These are phyloP conservation scores for Sciurus niger DNA, from an alignment of 2,113 vertebrate species.

Conservation along the genomic window DNA sequence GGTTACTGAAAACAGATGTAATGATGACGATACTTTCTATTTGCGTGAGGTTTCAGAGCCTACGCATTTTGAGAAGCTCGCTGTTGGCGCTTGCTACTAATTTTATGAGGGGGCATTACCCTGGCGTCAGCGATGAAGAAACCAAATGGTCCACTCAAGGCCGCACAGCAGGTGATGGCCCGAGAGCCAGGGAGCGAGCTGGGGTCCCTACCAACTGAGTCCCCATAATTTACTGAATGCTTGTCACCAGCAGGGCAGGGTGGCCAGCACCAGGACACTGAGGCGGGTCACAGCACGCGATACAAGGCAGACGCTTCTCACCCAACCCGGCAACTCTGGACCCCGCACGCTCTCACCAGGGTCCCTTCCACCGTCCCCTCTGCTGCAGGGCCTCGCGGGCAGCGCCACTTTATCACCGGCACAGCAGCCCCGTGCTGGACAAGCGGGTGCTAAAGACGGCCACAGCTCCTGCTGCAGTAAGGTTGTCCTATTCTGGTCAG, in stretches of 20 bases:
- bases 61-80: neutral
- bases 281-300: neutral
- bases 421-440: neutral
- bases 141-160: neutral
- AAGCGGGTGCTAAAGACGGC: neutral
- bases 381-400: neutral
- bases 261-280: neutral
- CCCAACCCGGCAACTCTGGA: accelerated
- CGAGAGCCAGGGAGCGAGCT: neutral
- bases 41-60: accelerated
- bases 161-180: neutral
- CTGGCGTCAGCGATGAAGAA: neutral
- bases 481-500: neutral
- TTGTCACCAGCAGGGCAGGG: neutral
- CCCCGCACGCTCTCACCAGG: neutral
- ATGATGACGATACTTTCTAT: neutral
- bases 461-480: too few relatives aligned
- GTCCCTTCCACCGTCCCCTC: neutral
- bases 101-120: neutral
- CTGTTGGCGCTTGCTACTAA: too few relatives aligned
- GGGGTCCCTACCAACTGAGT: accelerated
- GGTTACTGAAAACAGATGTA: neutral
- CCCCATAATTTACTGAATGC: neutral
- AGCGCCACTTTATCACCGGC: accelerated
- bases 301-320: accelerated